A percentile compares a stretch with the other conserved stretches of the same genome.
Evolutionary conservation across 2,888 invertebrate genomes (phyloP).

Genomic region (Agrotis exclamationis): DNA sequence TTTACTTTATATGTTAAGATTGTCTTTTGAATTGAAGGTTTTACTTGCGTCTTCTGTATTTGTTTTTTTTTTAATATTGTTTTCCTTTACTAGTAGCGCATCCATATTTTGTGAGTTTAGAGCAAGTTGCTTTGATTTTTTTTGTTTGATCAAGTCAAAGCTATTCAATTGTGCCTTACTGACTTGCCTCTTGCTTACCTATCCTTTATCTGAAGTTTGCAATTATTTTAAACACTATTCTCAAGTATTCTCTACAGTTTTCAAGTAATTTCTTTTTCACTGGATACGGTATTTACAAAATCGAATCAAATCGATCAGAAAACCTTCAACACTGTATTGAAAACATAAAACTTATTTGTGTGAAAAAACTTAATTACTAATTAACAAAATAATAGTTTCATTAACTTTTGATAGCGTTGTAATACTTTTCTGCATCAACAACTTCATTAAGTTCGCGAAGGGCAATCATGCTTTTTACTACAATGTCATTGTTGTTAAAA

Average conservation of each 20-base stretch:
- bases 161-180: too few species aligned
- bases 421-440: conserved; percentile 30
- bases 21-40: not conserved
- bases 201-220: not conserved
- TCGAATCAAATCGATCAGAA: not conserved
- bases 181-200: not conserved
- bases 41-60: not conserved
- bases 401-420: conserved; percentile 34
- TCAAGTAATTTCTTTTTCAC: too few species aligned
- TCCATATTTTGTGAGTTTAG: too few species aligned
- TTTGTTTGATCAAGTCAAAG: too few species aligned
- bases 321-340: not conserved
- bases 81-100: not conserved
- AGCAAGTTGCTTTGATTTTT: too few species aligned
- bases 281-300: too few species aligned
- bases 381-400: conserved; percentile 35
- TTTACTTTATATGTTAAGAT: conserved; percentile 1
- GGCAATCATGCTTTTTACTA: conserved; percentile 54
- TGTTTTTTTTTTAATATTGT: not conserved
- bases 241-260: too few species aligned
- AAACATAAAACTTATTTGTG: not conserved
- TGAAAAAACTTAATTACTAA: conserved; percentile 30
- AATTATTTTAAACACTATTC: too few species aligned
- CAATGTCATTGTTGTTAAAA: conserved; percentile 50
- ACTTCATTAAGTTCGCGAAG: conserved; percentile 56